phyloP scores from a whole-genome alignment of 2,797 vertebrate genomes.

The Sitta carolinensis region DNA sequence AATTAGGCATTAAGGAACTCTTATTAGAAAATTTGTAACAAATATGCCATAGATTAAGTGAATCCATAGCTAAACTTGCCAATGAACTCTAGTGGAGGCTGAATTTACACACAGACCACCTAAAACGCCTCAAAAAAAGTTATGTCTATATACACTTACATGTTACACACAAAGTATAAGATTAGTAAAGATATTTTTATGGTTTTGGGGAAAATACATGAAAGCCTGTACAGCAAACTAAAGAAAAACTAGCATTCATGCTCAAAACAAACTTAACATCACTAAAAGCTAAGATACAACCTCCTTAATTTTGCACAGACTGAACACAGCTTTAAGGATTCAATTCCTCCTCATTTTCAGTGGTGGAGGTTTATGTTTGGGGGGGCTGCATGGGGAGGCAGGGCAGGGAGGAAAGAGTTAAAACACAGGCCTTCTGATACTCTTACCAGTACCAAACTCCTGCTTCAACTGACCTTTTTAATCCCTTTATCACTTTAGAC shows the following conservation, averaged over 20 bases:
- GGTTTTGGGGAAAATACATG: not conserved
- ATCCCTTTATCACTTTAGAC: not conserved
- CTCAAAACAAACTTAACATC: not conserved
- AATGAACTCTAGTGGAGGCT: not conserved
- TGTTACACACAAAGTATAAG: not conserved
- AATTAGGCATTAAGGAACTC: not conserved
- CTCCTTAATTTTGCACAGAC: not conserved
- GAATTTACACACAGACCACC: not conserved
- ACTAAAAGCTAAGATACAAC: not conserved
- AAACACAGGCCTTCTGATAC: not conserved
- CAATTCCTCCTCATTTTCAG: not conserved
- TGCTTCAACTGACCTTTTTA: not conserved
- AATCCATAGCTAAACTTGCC: not conserved
- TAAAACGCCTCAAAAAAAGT: not conserved
- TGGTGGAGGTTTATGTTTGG: fast-evolving
- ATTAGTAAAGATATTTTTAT: not conserved
- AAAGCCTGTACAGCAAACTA: not conserved
- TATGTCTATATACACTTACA: not conserved
- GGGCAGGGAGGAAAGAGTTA: not conserved
- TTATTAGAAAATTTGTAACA: not conserved
- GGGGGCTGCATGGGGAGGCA: fast-evolving
- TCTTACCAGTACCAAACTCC: not conserved
- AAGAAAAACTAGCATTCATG: not conserved
- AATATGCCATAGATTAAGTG: not conserved
- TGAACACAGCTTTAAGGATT: not conserved